Conservation (phyloP, 2,888 invertebrate species). For the Spicauda simplicius region DNA sequence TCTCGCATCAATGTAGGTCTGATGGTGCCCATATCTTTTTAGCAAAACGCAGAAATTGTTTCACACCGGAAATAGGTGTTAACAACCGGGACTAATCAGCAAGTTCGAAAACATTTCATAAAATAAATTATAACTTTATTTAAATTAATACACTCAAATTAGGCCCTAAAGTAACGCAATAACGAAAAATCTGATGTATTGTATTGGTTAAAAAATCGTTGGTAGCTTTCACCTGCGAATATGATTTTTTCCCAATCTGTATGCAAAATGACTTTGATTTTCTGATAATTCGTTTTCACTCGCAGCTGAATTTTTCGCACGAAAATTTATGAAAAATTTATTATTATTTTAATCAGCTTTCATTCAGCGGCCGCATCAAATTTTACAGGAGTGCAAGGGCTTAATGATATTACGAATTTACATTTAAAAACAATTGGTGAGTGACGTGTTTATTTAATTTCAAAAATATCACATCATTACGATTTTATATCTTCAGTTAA, state of each 20-base stretch:
- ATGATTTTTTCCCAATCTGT: not conserved
- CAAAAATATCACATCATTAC: too few relatives aligned
- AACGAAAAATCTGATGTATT: not conserved
- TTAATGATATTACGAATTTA: not conserved
- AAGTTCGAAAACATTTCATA: too few relatives aligned
- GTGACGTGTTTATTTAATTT: not conserved
- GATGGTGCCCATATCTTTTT: too few relatives aligned
- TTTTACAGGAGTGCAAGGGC: not conserved
- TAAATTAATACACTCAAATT: too few relatives aligned
- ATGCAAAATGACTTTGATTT: not conserved
- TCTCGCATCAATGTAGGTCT: too few relatives aligned
- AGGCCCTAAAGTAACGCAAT: too few relatives aligned
- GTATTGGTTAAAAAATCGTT: not conserved
- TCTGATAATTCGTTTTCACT: not conserved
- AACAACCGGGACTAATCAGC: too few relatives aligned
- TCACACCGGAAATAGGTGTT: too few relatives aligned
- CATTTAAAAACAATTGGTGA: not conserved
- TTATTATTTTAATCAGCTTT: conserved; percentile 13
- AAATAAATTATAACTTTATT: too few relatives aligned
- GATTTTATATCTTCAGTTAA: too few relatives aligned
- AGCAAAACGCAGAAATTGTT: too few relatives aligned
- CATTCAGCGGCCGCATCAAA: not conserved
- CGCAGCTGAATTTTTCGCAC: conserved; percentile 4
- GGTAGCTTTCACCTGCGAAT: not conserved
- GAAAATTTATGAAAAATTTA: conserved; percentile 15